Percentiles rank a stretch among this genome's conserved stretches.
Conservation (phyloP, 2,888 invertebrate genomes). For the Limnephilus marmoratus region DNA sequence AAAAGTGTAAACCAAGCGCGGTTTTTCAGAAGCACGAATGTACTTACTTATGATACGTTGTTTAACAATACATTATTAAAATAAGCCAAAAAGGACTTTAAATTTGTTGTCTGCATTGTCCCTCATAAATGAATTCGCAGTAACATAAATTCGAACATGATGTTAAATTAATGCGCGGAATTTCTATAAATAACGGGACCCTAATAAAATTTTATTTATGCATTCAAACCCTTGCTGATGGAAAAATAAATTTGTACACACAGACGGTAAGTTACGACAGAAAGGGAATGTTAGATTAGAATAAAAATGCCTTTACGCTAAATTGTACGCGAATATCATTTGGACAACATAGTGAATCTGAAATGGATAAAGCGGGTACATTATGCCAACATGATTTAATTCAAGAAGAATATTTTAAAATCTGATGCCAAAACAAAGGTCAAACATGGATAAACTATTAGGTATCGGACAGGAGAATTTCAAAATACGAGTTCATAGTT, state of each 20-base stretch:
- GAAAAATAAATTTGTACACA: conserved; percentile 34
- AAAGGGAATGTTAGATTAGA: conserved; percentile 12
- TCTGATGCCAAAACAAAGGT: background rate
- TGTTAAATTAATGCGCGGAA: conserved; percentile 40
- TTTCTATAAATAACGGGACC: conserved; percentile 41
- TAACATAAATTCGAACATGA: conserved; percentile 41
- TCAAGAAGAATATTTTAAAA: background rate
- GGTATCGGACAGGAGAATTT: no score
- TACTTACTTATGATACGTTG: background rate
- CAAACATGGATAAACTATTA: background rate
- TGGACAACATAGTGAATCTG: conserved; percentile 8
- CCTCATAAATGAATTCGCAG: conserved; percentile 44
- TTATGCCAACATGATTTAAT: background rate
- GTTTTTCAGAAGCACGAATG: background rate
- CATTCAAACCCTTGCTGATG: conserved; percentile 45
- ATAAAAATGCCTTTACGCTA: conserved; percentile 25
- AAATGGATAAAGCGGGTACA: conserved; percentile 9
- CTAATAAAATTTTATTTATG: conserved; percentile 47
- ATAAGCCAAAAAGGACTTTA: background rate
- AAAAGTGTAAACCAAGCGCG: background rate
- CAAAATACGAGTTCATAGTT: background rate
- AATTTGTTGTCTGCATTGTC: conserved; percentile 22
- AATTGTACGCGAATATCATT: conserved; percentile 15
- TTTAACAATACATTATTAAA: background rate
- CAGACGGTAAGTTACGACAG: conserved; percentile 22